Evolutionary conservation across 1,140 invertebrate species (phyloP).

Genomic region (Physella acuta): DNA sequence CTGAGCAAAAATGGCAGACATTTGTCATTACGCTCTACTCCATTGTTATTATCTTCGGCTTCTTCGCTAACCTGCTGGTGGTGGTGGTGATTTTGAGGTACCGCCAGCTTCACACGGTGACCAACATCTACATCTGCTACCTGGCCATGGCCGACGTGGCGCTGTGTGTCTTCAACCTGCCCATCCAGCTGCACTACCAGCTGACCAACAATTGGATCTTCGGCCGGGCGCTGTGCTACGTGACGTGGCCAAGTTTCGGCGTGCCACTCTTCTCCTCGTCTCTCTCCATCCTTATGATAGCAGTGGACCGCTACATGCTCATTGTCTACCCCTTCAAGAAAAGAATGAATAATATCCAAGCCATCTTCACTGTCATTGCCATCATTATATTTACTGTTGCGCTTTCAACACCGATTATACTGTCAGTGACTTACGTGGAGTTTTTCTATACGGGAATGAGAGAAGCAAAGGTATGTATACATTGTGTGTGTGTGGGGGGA

Average conservation of each 20-base stretch:
- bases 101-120: constrained; percentile 92
- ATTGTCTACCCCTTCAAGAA: constrained; percentile 66
- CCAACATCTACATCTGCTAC: constrained; percentile 96
- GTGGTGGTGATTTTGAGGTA: constrained; percentile 82
- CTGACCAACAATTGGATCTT: constrained; percentile 87
- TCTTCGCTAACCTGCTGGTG: constrained; percentile 83
- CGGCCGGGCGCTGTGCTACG: constrained; percentile 49
- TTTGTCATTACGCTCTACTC: constrained; percentile 50
- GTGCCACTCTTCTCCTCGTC: constrained; percentile 73
- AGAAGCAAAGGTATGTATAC: background rate
- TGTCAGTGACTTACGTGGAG: constrained; percentile 32
- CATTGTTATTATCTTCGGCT: constrained; percentile 54
- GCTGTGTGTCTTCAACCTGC: constrained; percentile 87
- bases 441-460: constrained; percentile 36
- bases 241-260: constrained; percentile 54
- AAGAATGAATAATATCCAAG: constrained; percentile 45
- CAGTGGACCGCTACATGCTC: constrained; percentile 70
- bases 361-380: constrained; percentile 38
- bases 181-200: constrained; percentile 70
- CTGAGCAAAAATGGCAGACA: constrained; percentile 42
- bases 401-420: constrained; percentile 50
- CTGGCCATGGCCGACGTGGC: constrained; percentile 93
- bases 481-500: too few relatives aligned
- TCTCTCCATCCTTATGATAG: constrained; percentile 72
- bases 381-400: constrained; percentile 45